phyloP scores from a whole-genome alignment of 2,113 vertebrate genomes.

The Caranx melampygus region DNA sequence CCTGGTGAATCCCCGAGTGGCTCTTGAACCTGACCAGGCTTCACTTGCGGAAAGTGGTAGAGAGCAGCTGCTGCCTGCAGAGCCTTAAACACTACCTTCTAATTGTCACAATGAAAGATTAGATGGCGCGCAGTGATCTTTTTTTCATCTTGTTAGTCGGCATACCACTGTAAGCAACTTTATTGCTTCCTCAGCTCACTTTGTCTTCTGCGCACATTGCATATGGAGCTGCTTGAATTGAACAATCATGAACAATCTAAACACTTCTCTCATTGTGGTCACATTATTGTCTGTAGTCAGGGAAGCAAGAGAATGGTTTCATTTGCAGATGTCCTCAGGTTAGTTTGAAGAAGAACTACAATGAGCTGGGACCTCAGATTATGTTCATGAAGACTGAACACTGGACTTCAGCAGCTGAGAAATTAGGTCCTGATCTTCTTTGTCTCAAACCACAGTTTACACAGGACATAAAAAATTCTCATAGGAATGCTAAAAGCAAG shows the following conservation, averaged over 20 bases:
- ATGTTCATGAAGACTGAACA: too few relatives aligned
- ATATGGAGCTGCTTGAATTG: conserved; percentile 39
- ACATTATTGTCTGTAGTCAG: conserved; percentile 55
- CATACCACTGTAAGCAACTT: conserved; percentile 51
- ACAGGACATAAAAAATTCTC: background rate
- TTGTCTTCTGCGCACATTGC: background rate
- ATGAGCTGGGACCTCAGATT: background rate
- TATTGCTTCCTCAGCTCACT: conserved; percentile 54
- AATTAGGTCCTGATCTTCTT: background rate
- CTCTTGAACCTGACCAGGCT: background rate
- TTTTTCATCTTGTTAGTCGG: conserved; percentile 64
- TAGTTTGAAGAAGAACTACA: conserved; percentile 13
- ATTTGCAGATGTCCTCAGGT: conserved; percentile 38
- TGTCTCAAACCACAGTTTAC: background rate
- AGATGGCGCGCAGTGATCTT: conserved; percentile 36
- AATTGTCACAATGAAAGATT: conserved; percentile 69
- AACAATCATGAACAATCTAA: conserved; percentile 29
- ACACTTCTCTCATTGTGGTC: conserved; percentile 23
- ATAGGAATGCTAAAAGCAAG: too few relatives aligned
- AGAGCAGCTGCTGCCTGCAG: background rate
- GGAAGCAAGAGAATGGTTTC: conserved; percentile 17
- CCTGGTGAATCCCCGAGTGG: background rate
- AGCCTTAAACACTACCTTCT: conserved; percentile 32
- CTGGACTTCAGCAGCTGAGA: background rate
- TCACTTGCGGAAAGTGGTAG: background rate